Base-by-base conservation (phyloP, 2,113 vertebrate genomes). In the Erpornis zantholeuca region DNA sequence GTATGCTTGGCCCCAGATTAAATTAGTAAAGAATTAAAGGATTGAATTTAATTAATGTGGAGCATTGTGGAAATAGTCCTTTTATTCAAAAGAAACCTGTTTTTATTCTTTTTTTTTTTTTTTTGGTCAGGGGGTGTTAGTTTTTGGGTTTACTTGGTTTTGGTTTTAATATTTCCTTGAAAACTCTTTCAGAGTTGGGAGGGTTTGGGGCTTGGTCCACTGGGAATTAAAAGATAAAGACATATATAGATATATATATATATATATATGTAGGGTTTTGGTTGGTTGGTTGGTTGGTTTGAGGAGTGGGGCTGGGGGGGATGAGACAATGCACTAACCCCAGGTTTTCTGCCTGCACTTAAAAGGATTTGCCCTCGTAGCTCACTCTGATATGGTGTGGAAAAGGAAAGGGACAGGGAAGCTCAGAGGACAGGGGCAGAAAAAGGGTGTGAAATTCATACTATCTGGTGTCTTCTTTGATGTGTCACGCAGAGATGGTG, bases 381-480 rank as follows among this genome's bases (percentile, higher is more conserved):
- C 49, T 52, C 1, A 59, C 96, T 84, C 96, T 97, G 5, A 65
- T 54, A 77, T 75, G 42, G 8, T 96, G 97, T 56, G 91, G 76
- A 70, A 61, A 91, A 81, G 52, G 79, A 45, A 87, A 93, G 68
- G 91, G 44, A 21, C 4, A 23, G 50, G 18, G 35, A 12, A 36
- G 31, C 64, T 16, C 77, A 94, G 24, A 76, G 79, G 3, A 71
- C 94, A 83, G 13, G 88, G 86, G 76, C 56, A 93, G 66, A 92
- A 94, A 96, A 83, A 71, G 95, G n/a, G 87, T 90, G 80, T 94
- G 96, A 95, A 93, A 93, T 90, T 78, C 82, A 12, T 25, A 11
- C 63, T 92, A 85, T 92, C 95, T 94, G 86, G 18, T 92, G 66
- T 71, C 91, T 65, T 92, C 92, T 95, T 96, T 96, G 97, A 97